Evolutionary conservation across 2,113 vertebrate species (phyloP).

Genomic region (Cavia aperea): DNA sequence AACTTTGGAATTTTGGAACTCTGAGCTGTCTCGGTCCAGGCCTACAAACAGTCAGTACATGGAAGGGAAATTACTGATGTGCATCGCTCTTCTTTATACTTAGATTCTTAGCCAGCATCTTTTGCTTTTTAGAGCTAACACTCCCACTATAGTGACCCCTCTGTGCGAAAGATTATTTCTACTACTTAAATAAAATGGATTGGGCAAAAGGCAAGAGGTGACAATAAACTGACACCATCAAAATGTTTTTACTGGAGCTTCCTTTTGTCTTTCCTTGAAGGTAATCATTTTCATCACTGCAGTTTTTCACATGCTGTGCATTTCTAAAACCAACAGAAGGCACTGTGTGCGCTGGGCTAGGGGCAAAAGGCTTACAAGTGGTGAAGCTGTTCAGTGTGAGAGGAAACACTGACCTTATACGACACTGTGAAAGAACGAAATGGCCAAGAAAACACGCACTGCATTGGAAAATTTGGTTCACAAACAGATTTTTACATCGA

Average conservation of each 20-base stretch:
- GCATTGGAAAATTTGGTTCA: not conserved
- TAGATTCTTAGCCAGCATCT: not conserved
- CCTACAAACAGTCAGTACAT: not conserved
- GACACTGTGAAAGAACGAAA: not conserved
- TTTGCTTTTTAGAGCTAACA: not conserved
- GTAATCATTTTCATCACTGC: not conserved
- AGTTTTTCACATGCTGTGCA: constrained; percentile 1
- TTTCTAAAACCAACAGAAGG: not conserved
- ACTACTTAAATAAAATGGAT: constrained; percentile 23
- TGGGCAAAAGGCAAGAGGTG: not conserved
- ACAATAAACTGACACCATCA: not conserved
- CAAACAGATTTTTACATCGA: not conserved
- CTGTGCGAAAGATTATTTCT: not conserved
- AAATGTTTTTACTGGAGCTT: not conserved
- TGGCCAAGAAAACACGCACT: not conserved
- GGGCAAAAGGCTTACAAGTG: not conserved
- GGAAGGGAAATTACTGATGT: not conserved
- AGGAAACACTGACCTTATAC: not conserved
- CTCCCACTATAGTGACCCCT: not conserved
- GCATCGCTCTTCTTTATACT: not conserved
- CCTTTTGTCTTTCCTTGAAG: not conserved
- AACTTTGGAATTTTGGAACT: not conserved
- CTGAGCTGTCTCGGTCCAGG: constrained; percentile 9
- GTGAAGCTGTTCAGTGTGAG: not conserved
- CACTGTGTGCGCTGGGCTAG: not conserved